Evolutionary conservation across 2,888 invertebrate genomes (phyloP).

Genomic region (Caenorhabditis uteleia): DNA sequence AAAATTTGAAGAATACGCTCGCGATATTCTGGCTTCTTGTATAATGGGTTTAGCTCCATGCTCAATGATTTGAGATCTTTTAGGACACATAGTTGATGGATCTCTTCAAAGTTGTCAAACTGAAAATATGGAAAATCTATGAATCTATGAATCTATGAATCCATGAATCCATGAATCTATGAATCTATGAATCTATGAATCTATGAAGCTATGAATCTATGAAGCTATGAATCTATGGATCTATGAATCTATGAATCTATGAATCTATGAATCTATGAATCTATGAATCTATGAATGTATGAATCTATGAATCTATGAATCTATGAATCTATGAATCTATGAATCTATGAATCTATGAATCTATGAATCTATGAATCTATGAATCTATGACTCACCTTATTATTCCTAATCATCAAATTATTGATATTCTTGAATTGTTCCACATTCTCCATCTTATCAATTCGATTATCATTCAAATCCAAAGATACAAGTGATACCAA

Average conservation of each 20-base stretch:
- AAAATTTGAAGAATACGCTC: conserved; percentile 35
- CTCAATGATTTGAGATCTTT: conserved; percentile 17
- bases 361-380: not conserved
- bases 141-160: not conserved
- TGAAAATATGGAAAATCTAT: conserved; percentile 15
- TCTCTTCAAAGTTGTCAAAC: conserved; percentile 39
- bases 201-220: not conserved
- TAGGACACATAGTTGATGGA: conserved; percentile 18
- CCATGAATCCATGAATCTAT: not conserved
- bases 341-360: conserved; percentile 1
- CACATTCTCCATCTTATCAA: conserved; percentile 46
- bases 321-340: too few species aligned
- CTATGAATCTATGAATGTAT: too few species aligned
- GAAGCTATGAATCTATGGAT: too few species aligned
- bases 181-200: not conserved
- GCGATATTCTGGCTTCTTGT: conserved; percentile 34
- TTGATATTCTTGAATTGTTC: conserved; percentile 47
- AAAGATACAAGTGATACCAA: conserved; percentile 1
- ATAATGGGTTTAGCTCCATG: conserved; percentile 45
- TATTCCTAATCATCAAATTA: conserved; percentile 56
- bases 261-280: not conserved
- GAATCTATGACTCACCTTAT: conserved; percentile 32
- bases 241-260: not conserved
- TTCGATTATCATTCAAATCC: conserved; percentile 37
- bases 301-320: not conserved